Conservation (phyloP, 2,888 invertebrate species). For the Pristionchus maxplancki region DNA sequence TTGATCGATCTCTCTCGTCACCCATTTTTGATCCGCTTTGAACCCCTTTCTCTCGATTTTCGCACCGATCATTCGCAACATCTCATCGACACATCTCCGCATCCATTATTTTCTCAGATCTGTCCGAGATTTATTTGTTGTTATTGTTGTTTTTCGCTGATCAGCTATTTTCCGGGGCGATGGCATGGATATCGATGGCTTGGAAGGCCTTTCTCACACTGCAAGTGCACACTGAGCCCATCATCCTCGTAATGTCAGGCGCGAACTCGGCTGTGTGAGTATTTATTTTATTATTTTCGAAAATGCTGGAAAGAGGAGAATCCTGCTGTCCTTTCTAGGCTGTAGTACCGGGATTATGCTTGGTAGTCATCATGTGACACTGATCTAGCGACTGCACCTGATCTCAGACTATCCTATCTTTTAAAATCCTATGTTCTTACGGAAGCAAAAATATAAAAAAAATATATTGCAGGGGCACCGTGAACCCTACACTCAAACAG, state of each 20-base stretch:
- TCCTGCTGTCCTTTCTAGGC: too few relatives aligned
- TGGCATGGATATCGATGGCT: neutral
- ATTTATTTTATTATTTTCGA: too few relatives aligned
- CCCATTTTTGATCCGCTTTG: neutral
- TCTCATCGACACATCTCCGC: neutral
- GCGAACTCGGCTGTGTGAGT: slow-evolving; percentile 49
- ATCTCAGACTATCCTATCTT: too few relatives aligned
- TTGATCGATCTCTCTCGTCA: neutral
- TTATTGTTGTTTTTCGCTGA: neutral
- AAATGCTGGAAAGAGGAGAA: too few relatives aligned
- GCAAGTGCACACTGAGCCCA: slow-evolving; percentile 47
- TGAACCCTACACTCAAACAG: slow-evolving; percentile 68
- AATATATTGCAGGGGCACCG: slow-evolving; percentile 64
- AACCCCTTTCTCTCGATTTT: neutral
- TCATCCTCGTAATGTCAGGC: slow-evolving; percentile 40
- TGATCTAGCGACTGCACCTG: too few relatives aligned
- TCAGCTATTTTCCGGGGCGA: neutral
- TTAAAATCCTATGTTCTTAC: too few relatives aligned
- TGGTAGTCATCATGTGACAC: too few relatives aligned
- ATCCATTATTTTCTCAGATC: neutral
- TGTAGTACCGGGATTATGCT: too few relatives aligned
- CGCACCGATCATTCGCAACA: neutral
- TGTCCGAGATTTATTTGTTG: too few relatives aligned
- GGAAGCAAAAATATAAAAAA: neutral
- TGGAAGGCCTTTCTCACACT: slow-evolving; percentile 22